These are phyloP conservation scores for Telmatherina bonti DNA, from an alignment of 2,797 vertebrate species.

Conservation along the genomic window DNA sequence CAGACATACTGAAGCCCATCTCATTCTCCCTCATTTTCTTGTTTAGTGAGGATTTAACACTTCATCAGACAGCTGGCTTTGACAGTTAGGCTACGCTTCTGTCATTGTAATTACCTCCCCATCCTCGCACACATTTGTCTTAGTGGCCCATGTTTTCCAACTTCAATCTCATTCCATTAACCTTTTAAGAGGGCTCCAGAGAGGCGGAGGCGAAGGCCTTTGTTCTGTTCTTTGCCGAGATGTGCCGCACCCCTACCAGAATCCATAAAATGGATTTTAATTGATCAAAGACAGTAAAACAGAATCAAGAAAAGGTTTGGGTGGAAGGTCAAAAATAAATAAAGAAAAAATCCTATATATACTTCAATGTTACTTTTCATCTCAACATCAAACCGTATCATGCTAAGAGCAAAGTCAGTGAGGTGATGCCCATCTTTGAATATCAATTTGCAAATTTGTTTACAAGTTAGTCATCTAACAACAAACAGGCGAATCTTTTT, in stretches of 20 bases:
- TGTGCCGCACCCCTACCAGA: slow-evolving; percentile 13
- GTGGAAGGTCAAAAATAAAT: slow-evolving; percentile 25
- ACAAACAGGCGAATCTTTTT: not conserved
- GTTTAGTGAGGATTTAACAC: slow-evolving; percentile 43
- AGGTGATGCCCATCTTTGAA: slow-evolving; percentile 28
- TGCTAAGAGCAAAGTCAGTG: slow-evolving; percentile 5
- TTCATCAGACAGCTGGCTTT: slow-evolving; percentile 45
- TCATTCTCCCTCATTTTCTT: slow-evolving; percentile 39
- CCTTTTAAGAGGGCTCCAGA: slow-evolving; percentile 52
- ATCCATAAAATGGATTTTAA: slow-evolving; percentile 49
- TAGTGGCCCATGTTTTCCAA: slow-evolving; percentile 43
- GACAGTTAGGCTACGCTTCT: slow-evolving; percentile 44
- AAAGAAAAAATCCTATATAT: slow-evolving; percentile 30
- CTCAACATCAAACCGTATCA: slow-evolving; percentile 52
- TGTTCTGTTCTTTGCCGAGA: slow-evolving; percentile 42
- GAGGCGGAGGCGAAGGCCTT: slow-evolving; percentile 33
- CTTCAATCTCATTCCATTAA: slow-evolving; percentile 66
- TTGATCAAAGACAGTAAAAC: slow-evolving; percentile 58
- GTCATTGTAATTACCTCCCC: slow-evolving; percentile 50
- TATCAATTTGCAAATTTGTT: slow-evolving; percentile 19
- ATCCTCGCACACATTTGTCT: slow-evolving; percentile 38
- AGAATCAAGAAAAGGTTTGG: slow-evolving; percentile 18
- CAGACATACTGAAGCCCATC: slow-evolving; percentile 41
- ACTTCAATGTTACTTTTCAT: slow-evolving; percentile 45
- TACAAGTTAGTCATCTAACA: slow-evolving; percentile 1